Evolutionary conservation across 2,113 vertebrate species (phyloP).

Genomic region (Ramphastos sulfuratus): DNA sequence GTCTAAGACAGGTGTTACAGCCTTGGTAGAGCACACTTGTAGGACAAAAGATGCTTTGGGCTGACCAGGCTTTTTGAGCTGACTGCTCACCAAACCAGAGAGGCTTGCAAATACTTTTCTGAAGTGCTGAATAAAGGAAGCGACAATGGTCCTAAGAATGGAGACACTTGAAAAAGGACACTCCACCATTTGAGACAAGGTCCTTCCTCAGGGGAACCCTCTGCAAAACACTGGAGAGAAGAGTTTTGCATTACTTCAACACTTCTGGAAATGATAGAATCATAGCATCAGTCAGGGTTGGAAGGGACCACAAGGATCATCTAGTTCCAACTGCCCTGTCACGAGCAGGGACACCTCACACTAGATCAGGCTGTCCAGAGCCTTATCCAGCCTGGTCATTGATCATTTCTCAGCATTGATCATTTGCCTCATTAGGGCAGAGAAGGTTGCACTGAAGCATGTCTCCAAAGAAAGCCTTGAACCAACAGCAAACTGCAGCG

Average conservation of each 20-base stretch:
- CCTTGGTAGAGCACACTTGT: not conserved
- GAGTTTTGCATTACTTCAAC: not conserved
- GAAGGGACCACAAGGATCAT: too few relatives aligned
- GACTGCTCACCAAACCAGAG: not conserved
- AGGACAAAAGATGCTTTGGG: not conserved
- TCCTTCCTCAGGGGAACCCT: not conserved
- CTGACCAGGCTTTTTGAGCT: not conserved
- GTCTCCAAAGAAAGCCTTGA: not conserved
- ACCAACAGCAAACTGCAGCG: rapidly evolving
- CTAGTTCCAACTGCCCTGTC: too few relatives aligned
- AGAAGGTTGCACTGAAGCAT: not conserved
- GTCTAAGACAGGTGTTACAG: rapidly evolving
- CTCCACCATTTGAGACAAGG: not conserved
- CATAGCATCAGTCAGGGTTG: too few relatives aligned
- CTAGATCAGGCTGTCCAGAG: too few relatives aligned
- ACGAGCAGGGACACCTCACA: too few relatives aligned
- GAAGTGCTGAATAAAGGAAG: not conserved
- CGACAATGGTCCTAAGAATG: rapidly evolving
- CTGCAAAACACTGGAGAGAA: rapidly evolving
- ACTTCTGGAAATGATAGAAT: not conserved
- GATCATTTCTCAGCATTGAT: not conserved
- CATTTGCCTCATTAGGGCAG: not conserved
- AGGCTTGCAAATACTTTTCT: not conserved
- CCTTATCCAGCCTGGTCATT: too few relatives aligned
- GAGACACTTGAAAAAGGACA: not conserved